Evolutionary conservation across 2,888 invertebrate genomes (phyloP).

Genomic region (Eristalis arbustorum): DNA sequence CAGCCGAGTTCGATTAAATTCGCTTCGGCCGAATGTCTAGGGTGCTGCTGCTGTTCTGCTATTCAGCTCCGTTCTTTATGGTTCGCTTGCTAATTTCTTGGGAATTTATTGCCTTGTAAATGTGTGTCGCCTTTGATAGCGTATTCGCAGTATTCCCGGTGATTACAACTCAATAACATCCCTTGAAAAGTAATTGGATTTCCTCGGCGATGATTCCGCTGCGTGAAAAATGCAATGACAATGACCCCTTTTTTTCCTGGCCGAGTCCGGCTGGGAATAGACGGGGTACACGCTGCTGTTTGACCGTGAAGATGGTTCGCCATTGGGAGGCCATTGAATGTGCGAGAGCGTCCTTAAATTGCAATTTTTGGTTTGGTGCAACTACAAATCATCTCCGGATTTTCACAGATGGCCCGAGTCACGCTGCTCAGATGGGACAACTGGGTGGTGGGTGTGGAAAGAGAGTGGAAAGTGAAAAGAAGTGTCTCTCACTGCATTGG

Average conservation of each 20-base stretch:
- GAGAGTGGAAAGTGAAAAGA: slow-evolving; percentile 30
- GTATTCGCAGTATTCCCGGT: slow-evolving; percentile 48
- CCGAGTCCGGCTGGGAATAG: background rate
- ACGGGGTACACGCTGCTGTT: background rate
- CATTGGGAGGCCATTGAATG: background rate
- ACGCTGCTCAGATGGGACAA: background rate
- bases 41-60: slow-evolving; percentile 19
- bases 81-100: slow-evolving; percentile 60
- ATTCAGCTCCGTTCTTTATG: slow-evolving; percentile 46
- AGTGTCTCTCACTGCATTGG: slow-evolving; percentile 14
- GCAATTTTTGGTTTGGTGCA: slow-evolving; percentile 63
- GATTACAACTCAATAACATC: slow-evolving; percentile 71
- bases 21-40: slow-evolving; percentile 42
- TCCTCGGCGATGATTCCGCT: slow-evolving; percentile 54
- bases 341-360: slow-evolving; percentile 58
- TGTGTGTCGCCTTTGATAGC: slow-evolving; percentile 62
- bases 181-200: slow-evolving; percentile 67
- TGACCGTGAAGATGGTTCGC: slow-evolving; percentile 58
- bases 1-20: slow-evolving; percentile 58
- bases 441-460: background rate
- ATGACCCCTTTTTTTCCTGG: background rate
- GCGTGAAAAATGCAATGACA: background rate
- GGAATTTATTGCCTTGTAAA: slow-evolving; percentile 70
- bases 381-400: slow-evolving; percentile 64
- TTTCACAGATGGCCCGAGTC: slow-evolving; percentile 66